Evolutionary conservation across 2,113 vertebrate genomes (phyloP).

Genomic region (Donacobius atricapilla): DNA sequence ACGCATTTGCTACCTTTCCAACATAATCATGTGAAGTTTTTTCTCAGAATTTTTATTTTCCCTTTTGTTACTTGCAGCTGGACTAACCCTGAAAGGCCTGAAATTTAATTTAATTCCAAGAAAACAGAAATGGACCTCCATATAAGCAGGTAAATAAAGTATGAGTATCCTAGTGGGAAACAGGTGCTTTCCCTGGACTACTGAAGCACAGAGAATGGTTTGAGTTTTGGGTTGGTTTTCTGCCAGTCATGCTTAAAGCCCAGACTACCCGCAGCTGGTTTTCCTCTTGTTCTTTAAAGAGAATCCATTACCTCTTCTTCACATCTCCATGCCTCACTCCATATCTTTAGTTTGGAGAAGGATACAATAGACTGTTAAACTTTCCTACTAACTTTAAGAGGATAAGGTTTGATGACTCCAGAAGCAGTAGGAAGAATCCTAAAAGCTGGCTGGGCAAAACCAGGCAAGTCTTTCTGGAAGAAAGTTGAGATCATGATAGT

Average conservation of each 20-base stretch:
- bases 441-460: background rate
- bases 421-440: background rate
- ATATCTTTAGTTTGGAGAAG: background rate
- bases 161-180: background rate
- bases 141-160: background rate
- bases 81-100: background rate
- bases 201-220: background rate
- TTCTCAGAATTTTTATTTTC: background rate
- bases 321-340: background rate
- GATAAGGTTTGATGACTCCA: background rate
- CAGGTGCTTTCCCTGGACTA: background rate
- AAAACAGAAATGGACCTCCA: background rate
- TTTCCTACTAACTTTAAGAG: background rate
- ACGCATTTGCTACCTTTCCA: background rate
- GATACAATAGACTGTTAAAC: background rate
- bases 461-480: background rate
- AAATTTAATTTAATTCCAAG: background rate
- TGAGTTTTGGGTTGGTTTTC: background rate
- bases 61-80: background rate
- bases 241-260: background rate
- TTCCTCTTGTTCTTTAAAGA: background rate
- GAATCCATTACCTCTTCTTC: background rate
- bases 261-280: background rate
- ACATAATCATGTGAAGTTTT: background rate
- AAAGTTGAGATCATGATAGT: background rate